Percentiles rank a stretch among this genome's conserved stretches.
Evolutionary conservation across 2,113 vertebrate species (phyloP).

Genomic region (Elachura formosa): DNA sequence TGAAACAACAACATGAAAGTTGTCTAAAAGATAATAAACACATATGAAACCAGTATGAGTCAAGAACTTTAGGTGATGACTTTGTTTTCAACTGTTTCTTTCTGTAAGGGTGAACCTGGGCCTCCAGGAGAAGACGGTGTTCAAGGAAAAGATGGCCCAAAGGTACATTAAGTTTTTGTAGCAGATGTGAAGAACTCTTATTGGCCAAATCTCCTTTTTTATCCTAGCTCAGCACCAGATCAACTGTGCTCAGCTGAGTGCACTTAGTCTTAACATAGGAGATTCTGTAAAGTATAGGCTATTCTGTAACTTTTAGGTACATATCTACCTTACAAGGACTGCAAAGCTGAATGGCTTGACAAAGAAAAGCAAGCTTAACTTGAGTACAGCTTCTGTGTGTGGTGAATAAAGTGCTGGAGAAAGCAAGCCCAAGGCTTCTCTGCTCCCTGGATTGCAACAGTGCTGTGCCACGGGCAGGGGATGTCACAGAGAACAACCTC

Average conservation of each 20-base stretch:
- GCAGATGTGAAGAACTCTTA: neutral
- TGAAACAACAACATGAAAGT: neutral
- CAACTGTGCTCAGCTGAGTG: neutral
- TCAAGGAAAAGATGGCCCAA: slow-evolving; percentile 91
- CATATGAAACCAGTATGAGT: neutral
- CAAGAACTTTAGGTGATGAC: neutral
- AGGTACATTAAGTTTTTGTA: slow-evolving; percentile 74
- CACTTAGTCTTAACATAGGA: neutral
- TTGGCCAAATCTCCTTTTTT: neutral
- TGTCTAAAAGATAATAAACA: neutral
- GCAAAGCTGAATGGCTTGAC: neutral
- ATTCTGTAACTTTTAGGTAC: neutral
- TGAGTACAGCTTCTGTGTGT: neutral
- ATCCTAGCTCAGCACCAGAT: neutral
- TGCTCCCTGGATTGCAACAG: neutral
- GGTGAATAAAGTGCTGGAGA: neutral
- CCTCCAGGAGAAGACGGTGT: slow-evolving; percentile 88
- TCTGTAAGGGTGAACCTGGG: slow-evolving; percentile 84
- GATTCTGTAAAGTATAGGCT: neutral
- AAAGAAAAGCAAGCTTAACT: neutral
- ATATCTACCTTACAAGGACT: neutral
- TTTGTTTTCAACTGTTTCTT: neutral
- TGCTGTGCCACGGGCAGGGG: neutral
- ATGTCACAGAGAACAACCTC: neutral
- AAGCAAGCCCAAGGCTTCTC: neutral